A percentile compares a stretch with the other conserved stretches of the same genome.
Conservation (phyloP, 2,113 vertebrate genomes). For the Odontophorus gujanensis region DNA sequence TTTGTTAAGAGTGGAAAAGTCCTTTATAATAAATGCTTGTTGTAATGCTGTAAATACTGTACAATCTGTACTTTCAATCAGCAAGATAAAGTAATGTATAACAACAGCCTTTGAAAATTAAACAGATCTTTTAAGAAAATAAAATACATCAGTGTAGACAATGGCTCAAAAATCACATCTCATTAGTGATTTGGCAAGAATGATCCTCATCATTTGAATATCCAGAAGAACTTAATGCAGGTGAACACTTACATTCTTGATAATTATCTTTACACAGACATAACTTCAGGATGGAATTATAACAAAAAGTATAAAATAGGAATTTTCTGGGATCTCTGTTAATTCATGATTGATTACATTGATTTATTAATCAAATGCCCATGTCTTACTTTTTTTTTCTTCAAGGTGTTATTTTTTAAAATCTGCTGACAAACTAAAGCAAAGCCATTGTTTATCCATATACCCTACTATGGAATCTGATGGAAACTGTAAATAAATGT, state of each 20-base stretch:
- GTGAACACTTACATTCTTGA: not conserved
- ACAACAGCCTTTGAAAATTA: conserved; percentile 39
- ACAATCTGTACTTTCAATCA: conserved; percentile 17
- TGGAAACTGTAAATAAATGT: not conserved
- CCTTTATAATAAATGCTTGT: not conserved
- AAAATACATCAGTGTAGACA: conserved; percentile 42
- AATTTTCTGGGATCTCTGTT: not conserved
- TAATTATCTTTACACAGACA: not conserved
- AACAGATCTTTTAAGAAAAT: conserved; percentile 40
- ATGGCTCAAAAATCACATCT: conserved; percentile 5
- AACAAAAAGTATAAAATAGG: not conserved
- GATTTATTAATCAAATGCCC: conserved; percentile 2
- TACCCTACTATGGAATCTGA: not conserved
- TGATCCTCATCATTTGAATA: conserved; percentile 47
- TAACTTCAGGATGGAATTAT: not conserved
- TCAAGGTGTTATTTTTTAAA: not conserved
- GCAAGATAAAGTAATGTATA: not conserved
- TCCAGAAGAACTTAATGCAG: conserved; percentile 8
- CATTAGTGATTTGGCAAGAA: conserved; percentile 42
- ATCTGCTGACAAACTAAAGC: not conserved
- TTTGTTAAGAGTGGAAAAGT: not conserved
- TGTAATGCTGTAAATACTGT: conserved; percentile 8
- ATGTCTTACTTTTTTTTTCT: not conserved
- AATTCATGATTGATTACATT: not conserved
- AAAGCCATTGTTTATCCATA: not conserved